Conservation (phyloP, 1,140 invertebrate genomes). For the Paramacrobiotus metropolitanus region DNA sequence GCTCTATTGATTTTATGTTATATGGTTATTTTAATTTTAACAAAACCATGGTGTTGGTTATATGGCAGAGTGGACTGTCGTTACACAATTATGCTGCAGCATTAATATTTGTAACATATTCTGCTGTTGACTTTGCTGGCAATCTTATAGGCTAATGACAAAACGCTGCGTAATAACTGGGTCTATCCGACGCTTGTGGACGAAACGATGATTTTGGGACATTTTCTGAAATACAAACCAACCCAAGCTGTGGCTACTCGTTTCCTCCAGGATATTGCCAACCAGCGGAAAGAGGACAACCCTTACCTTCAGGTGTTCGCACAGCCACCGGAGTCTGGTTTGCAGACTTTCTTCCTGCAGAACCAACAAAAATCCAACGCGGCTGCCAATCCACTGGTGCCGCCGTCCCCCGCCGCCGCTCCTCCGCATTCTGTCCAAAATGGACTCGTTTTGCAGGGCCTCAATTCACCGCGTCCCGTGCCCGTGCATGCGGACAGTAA, state of each 20-base stretch:
- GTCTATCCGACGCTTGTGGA: background rate
- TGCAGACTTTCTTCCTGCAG: background rate
- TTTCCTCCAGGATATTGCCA: background rate
- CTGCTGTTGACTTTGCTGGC: too few species aligned
- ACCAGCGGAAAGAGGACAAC: background rate
- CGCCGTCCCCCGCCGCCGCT: too few species aligned
- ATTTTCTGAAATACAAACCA: background rate
- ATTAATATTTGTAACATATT: too few species aligned
- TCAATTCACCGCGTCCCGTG: background rate
- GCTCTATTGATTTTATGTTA: too few species aligned
- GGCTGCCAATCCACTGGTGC: background rate
- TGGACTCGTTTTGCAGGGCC: too few species aligned
- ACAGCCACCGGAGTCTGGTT: background rate
- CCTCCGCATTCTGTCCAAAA: background rate
- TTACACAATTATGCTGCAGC: too few species aligned
- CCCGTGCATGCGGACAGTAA: background rate
- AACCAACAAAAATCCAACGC: background rate
- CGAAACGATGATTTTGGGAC: background rate
- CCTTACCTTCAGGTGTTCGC: background rate
- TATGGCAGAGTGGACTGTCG: too few species aligned
- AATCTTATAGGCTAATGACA: background rate
- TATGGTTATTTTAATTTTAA: too few species aligned
- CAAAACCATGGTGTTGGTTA: too few species aligned
- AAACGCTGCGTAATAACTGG: background rate
- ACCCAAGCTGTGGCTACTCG: background rate